Evolutionary conservation across 1,140 invertebrate genomes (phyloP), one percentile per base, ranked within the genome.

Genomic region (Protaetia brevitarsis): DNA sequence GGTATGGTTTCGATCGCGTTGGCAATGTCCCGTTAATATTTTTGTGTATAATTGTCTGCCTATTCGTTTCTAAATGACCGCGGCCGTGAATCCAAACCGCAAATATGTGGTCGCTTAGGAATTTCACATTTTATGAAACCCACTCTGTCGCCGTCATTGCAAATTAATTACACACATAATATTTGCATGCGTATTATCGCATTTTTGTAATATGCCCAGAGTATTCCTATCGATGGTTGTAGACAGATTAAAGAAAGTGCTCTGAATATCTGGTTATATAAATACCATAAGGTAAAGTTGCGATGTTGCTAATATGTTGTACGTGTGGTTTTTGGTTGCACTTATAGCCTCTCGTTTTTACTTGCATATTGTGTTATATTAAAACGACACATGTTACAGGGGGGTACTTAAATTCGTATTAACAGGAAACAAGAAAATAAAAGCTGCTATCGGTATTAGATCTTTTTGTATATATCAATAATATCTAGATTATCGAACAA

Each of bases 31-130:
- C n/a, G 34, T 37, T 37, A 37, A 37, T 13, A n/a, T n/a, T n/a
- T n/a, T 45, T 6, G 41, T 45, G 41, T 45, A 45, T 45, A 21
- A 45, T 45, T 45, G 41, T 45, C 23, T 45, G 41, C 41, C 41
- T 45, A 45, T 6, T 21, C 10, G 11, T 5, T 45, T 19, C 1
- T 45, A 45, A n/a, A n/a, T n/a, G n/a, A n/a, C n/a, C n/a, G 16
- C 16, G 8, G 13, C 41, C n/a, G 41, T 45, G 41, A 37, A 37
- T n/a, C n/a, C n/a, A n/a, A n/a, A n/a, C n/a, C n/a, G n/a, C 11
- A 37, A 37, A 4, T n/a, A 19, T 45, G 41, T 45, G 23, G 7
- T 8, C 41, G 13, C 8, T 3, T 21, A 19, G 23, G 8, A 21
- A 45, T 6, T 45, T 19, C 6, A 45, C 41, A 19, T n/a, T n/a